Conservation (phyloP, 2,888 invertebrate genomes). For the Philaethria dido region DNA sequence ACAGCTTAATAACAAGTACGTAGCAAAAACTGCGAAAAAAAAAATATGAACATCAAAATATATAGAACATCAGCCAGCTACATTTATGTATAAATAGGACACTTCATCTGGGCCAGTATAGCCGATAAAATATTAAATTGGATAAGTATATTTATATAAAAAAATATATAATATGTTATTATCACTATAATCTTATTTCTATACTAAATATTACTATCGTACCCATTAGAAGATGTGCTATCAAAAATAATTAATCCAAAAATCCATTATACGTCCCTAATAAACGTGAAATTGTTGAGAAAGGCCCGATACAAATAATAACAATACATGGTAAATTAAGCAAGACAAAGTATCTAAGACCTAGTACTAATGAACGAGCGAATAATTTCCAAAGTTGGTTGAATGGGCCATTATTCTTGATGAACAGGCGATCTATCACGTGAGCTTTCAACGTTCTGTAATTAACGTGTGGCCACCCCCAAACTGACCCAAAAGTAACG, state of each 20-base stretch:
- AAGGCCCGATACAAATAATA: constrained; percentile 27
- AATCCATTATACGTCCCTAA: neutral
- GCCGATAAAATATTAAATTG: too few relatives aligned
- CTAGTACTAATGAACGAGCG: constrained; percentile 52
- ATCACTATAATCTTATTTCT: too few relatives aligned
- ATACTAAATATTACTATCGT: too few relatives aligned
- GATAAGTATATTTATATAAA: too few relatives aligned
- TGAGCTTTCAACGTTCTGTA: constrained; percentile 62
- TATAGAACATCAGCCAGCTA: too few relatives aligned
- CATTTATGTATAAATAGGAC: too few relatives aligned
- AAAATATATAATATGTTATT: too few relatives aligned
- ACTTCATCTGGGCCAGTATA: too few relatives aligned
- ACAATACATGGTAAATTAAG: constrained; percentile 30
- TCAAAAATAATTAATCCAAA: neutral
- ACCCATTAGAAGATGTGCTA: neutral
- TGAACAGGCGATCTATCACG: constrained; percentile 72
- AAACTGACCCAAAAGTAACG: constrained; percentile 44
- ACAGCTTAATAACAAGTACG: too few relatives aligned
- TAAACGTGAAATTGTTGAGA: constrained; percentile 15
- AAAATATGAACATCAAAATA: too few relatives aligned
- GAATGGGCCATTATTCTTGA: constrained; percentile 70
- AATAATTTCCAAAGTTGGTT: constrained; percentile 58
- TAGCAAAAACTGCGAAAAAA: too few relatives aligned
- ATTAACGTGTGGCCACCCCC: constrained; percentile 57
- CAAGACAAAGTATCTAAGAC: constrained; percentile 28